A percentile compares a stretch with the other conserved stretches of the same genome.
These are phyloP conservation scores for Psophia crepitans DNA, from an alignment of 2,113 vertebrate genomes.

Conservation along the genomic window DNA sequence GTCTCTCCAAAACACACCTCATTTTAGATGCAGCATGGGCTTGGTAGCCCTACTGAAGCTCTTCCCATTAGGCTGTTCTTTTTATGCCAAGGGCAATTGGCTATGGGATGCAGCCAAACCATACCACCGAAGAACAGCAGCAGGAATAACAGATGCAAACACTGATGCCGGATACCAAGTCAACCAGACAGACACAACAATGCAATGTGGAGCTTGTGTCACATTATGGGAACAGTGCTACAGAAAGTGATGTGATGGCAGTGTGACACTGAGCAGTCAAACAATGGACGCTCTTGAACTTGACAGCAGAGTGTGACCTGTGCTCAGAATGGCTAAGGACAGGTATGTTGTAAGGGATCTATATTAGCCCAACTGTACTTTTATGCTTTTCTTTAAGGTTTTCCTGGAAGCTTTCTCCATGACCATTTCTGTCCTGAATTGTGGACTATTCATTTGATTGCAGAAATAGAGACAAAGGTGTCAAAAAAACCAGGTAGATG, in stretches of 20 bases:
- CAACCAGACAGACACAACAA: not conserved
- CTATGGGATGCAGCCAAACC: not conserved
- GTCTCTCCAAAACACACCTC: not conserved
- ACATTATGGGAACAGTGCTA: rapidly evolving
- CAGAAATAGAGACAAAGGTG: not conserved
- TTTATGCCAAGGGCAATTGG: not conserved
- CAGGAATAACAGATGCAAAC: not conserved
- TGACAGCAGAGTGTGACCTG: not conserved
- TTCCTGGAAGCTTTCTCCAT: not conserved
- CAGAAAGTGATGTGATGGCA: not conserved
- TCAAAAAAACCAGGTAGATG: not conserved
- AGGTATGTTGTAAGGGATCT: not conserved
- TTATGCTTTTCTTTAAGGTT: not conserved
- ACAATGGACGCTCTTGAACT: not conserved
- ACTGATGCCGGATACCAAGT: not conserved
- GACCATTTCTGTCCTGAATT: not conserved
- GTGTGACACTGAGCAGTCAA: not conserved
- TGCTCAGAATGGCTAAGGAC: not conserved
- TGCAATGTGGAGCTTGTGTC: not conserved
- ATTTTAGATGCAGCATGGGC: not conserved
- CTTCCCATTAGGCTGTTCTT: not conserved
- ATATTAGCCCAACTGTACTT: not conserved
- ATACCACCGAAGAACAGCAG: not conserved
- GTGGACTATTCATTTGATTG: not conserved
- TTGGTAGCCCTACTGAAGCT: not conserved